Conservation (phyloP, 2,113 vertebrate genomes). For the Leptosomus discolor region DNA sequence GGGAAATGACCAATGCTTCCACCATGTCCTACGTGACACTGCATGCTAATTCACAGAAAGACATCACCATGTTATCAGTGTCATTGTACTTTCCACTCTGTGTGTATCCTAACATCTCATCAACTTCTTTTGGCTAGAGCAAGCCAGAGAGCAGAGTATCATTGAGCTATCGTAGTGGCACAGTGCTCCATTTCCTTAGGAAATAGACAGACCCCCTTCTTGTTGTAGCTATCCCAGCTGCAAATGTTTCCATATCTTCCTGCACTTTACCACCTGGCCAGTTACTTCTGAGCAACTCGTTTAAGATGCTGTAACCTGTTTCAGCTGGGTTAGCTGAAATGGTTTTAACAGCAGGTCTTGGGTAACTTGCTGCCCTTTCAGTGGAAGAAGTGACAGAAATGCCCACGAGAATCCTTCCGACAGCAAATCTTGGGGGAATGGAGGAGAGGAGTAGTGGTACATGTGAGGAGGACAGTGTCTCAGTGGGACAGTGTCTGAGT, state of each 20-base stretch:
- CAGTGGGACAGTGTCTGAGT: fast-evolving
- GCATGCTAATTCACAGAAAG: neutral
- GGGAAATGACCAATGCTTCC: neutral
- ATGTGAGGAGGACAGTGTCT: neutral
- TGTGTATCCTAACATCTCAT: neutral
- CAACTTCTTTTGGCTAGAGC: neutral
- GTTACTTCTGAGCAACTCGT: neutral
- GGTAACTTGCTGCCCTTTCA: neutral
- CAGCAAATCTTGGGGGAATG: neutral
- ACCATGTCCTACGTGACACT: fast-evolving
- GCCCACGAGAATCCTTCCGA: neutral
- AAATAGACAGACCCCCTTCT: neutral
- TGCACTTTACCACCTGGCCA: neutral
- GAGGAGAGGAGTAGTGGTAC: neutral
- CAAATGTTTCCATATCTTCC: neutral
- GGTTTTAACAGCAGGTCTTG: neutral
- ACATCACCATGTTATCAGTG: neutral
- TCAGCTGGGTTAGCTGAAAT: neutral
- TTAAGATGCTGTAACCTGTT: neutral
- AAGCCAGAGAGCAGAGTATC: neutral
- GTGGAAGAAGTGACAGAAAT: neutral
- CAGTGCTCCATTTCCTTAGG: neutral
- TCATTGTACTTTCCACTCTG: neutral
- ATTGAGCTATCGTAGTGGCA: neutral
- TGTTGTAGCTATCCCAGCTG: neutral